These are phyloP conservation scores for Piaya cayana DNA, from an alignment of 2,113 vertebrate species.

Conservation along the genomic window DNA sequence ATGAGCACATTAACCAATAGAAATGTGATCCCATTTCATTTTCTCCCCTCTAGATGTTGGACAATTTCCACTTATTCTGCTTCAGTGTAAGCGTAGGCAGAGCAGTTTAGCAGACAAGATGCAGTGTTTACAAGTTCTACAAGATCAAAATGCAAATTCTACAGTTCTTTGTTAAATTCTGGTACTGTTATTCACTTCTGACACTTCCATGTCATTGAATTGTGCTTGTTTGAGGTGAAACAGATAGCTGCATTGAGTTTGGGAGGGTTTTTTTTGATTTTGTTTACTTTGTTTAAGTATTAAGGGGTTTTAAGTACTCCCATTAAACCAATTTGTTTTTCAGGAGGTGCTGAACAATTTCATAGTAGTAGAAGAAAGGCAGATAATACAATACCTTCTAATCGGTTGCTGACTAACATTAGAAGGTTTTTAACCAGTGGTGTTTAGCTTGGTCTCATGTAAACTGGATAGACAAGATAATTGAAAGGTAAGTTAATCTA, in stretches of 20 bases:
- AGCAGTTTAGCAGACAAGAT: background rate
- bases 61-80: background rate
- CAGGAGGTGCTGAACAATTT: background rate
- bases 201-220: background rate
- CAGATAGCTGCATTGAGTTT: background rate
- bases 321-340: background rate
- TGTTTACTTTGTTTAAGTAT: background rate
- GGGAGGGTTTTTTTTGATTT: background rate
- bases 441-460: background rate
- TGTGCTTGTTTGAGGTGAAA: background rate
- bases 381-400: background rate
- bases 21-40: background rate
- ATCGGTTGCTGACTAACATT: background rate
- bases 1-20: background rate
- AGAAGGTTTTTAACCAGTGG: background rate
- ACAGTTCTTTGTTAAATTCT: background rate
- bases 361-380: background rate
- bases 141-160: background rate
- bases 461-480: background rate
- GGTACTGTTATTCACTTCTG: background rate
- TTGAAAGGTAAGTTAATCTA: background rate
- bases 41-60: background rate
- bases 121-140: no score
- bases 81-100: background rate
- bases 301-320: background rate